Conservation (phyloP, 2,113 vertebrate genomes). For the Brachyhypopomus occidentalis region DNA sequence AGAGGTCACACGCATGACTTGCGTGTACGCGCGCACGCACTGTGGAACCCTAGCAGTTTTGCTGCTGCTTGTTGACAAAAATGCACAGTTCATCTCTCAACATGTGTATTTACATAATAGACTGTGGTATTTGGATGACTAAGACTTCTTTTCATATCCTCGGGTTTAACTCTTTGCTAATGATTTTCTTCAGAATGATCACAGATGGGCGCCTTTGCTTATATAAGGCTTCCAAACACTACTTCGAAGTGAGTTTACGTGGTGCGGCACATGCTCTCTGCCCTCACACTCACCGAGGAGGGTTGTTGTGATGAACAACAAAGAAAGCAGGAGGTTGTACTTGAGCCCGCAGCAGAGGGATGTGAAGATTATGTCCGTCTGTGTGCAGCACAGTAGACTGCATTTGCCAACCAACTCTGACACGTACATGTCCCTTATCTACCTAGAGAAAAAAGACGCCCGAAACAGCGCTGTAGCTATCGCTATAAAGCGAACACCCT, state of each 20-base stretch:
- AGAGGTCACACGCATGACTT: background rate
- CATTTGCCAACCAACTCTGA: conserved; percentile 21
- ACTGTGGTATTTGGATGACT: background rate
- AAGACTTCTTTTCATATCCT: conserved; percentile 7
- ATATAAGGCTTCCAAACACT: conserved; percentile 60
- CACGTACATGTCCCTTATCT: conserved; percentile 39
- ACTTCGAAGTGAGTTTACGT: conserved; percentile 52
- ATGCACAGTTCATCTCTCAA: no score
- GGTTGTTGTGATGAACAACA: conserved; percentile 48
- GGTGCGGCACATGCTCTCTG: background rate
- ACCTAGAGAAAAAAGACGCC: conserved; percentile 50
- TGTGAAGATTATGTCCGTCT: conserved; percentile 24
- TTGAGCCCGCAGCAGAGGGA: background rate
- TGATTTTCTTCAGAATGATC: conserved; percentile 26
- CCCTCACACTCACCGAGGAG: conserved; percentile 15
- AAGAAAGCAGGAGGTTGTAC: background rate
- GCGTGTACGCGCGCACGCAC: background rate
- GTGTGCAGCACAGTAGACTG: background rate
- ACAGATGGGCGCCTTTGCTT: conserved; percentile 63
- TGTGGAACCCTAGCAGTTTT: conserved; percentile 12
- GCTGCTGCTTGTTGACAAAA: conserved; percentile 4
- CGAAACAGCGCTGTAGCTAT: conserved; percentile 40
- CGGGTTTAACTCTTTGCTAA: background rate
- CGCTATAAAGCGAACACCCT: conserved; percentile 65
- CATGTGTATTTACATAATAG: background rate